phyloP scores from a whole-genome alignment of 2,113 vertebrate species.

The Cyrtonyx montezumae region DNA sequence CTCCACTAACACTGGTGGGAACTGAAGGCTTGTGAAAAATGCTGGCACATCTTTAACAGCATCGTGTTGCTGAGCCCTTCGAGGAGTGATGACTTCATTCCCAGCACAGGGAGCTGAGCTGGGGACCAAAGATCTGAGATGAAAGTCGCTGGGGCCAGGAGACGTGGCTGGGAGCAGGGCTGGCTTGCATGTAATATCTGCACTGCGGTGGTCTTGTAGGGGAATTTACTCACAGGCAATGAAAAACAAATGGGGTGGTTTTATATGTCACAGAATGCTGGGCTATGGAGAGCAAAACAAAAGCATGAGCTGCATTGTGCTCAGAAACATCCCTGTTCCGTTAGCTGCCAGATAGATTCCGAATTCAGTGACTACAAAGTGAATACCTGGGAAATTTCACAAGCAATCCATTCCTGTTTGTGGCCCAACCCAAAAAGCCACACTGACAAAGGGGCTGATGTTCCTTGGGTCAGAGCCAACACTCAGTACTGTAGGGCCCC shows the following conservation, averaged over 20 bases:
- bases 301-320: constrained; percentile 25
- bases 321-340: constrained; percentile 37
- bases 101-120: neutral
- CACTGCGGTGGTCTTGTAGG: constrained; percentile 38
- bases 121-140: neutral
- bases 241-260: constrained; percentile 34
- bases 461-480: neutral
- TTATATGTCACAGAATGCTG: neutral
- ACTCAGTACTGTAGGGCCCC: constrained; percentile 7
- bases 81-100: constrained; percentile 3
- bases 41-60: neutral
- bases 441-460: neutral
- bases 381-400: constrained; percentile 52
- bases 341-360: constrained; percentile 32
- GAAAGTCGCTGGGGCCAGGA: neutral
- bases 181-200: neutral
- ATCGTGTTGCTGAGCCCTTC: neutral
- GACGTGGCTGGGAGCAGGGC: neutral
- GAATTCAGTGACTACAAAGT: constrained; percentile 39
- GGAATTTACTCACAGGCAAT: constrained; percentile 35
- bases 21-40: neutral
- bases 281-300: constrained; percentile 43
- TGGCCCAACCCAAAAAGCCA: neutral
- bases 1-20: neutral
- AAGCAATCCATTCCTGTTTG: constrained; percentile 20